These are phyloP conservation scores for Dicyrtomina minuta DNA, from an alignment of 2,888 invertebrate genomes.

Conservation along the genomic window DNA sequence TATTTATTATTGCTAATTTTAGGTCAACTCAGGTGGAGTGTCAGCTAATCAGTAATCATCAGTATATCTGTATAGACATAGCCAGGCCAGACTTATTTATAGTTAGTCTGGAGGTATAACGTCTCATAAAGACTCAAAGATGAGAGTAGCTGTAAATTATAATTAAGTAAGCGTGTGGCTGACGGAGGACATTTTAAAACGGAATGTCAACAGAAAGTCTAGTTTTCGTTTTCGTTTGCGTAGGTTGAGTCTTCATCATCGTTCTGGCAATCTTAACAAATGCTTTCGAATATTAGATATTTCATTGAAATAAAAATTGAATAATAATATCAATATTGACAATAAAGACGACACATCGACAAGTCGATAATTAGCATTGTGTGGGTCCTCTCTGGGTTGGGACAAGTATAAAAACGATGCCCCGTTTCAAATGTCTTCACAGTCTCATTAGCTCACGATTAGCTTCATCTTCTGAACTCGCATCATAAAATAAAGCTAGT, in stretches of 20 bases:
- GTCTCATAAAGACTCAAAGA: neutral
- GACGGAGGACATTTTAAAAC: neutral
- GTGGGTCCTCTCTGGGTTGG: neutral
- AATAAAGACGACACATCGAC: neutral
- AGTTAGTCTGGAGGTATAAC: neutral
- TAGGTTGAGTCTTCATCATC: neutral
- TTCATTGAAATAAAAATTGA: constrained; percentile 6
- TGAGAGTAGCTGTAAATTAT: neutral
- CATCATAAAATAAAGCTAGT: neutral
- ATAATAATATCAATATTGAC: neutral
- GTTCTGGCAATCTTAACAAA: too few relatives aligned
- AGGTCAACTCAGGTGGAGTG: constrained; percentile 13
- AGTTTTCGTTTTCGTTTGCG: neutral
- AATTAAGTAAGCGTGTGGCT: neutral
- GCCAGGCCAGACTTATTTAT: too few relatives aligned
- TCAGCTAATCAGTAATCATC: neutral
- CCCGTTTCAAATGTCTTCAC: neutral
- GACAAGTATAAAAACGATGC: constrained; percentile 5
- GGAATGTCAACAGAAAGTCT: constrained; percentile 24
- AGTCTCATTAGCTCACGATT: constrained; percentile 10
- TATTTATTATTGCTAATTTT: too few relatives aligned
- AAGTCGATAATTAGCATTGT: neutral
- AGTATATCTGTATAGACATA: too few relatives aligned
- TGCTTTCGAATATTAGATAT: neutral
- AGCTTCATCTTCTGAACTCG: neutral